Base-by-base conservation (phyloP, 2,113 vertebrate genomes). In the Mustela nigripes region DNA sequence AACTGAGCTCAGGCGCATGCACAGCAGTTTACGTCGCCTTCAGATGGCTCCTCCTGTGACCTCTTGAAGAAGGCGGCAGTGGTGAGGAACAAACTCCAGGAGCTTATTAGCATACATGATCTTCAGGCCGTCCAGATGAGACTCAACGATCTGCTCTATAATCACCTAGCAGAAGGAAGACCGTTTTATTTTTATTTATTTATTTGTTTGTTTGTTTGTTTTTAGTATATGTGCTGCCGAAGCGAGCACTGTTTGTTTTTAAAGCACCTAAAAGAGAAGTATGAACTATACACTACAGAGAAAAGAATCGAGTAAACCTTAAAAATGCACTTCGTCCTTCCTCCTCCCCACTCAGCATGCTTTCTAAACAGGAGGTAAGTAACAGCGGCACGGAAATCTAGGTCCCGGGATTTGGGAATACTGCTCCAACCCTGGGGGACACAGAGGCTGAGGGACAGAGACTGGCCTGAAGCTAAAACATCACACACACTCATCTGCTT, bases 1-100 rank as follows among this genome's bases (percentile, higher is more conserved):
- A 4, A 28, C 3, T 0, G 7, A 65, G 48, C 21, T 1, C 5
- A 1, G 22, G 8, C 11, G 15, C 12, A 33, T 11, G 42, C 2
- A 4, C 88, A 56, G 92, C 69, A n/a, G 1, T 11, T 28, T 21
- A 28, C 14, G 0, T 89, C 98, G 99, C 99, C 99, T 99, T 0
- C 99, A 99, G 97, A 99, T 98, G 18, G 99, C 98, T 89, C 99
- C 99, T 62, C 99, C 99, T 0, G 99, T 99, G 94, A 99, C 99
- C 96, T 99, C 99, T 95, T 99, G 99, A 11, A 99, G 99, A 53
- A 99, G 99, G 89, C 99, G 98, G 87, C 99, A 99, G 95, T 99
- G 99, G 94, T 99, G 99, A 94, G 99, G 99, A 97, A 99, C 99
- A 97, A 99, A 99, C 85, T 99, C 99, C 98, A 99, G 65, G 6